phyloP scores from a whole-genome alignment of 1,140 invertebrate genomes.

The Drosophila paulistorum region DNA sequence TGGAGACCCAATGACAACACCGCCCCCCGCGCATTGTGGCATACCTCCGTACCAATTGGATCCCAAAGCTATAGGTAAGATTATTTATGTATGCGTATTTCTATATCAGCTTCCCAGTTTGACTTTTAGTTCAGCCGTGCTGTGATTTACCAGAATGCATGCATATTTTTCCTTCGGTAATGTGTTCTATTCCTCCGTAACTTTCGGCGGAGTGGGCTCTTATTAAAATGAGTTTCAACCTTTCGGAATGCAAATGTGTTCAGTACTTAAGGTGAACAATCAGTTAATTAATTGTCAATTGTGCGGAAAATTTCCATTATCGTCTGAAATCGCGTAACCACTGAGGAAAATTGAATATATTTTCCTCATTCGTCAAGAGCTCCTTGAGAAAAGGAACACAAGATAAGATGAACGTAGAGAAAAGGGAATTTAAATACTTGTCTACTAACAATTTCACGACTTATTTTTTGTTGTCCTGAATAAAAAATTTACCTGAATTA shows the following conservation, averaged over 20 bases:
- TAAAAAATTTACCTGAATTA: no score
- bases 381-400: background rate
- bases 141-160: background rate
- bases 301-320: conserved; percentile 55
- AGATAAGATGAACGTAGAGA: background rate
- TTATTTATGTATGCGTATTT: conserved; percentile 11
- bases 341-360: conserved; percentile 26
- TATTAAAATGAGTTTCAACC: conserved; percentile 15
- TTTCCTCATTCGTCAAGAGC: background rate
- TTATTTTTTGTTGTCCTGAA: background rate
- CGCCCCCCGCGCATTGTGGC: conserved; percentile 98
- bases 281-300: conserved; percentile 48
- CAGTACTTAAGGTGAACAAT: conserved; percentile 34
- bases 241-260: conserved; percentile 40
- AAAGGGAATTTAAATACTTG: background rate
- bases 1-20: conserved; percentile 92
- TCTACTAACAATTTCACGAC: background rate
- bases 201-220: background rate
- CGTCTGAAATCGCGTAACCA: conserved; percentile 37
- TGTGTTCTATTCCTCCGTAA: background rate
- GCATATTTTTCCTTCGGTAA: background rate
- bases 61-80: conserved; percentile 90
- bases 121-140: background rate
- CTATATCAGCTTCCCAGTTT: background rate
- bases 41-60: conserved; percentile 96